Conservation (phyloP, 1,140 invertebrate species). For the Pseudomyrmex pallidus region DNA sequence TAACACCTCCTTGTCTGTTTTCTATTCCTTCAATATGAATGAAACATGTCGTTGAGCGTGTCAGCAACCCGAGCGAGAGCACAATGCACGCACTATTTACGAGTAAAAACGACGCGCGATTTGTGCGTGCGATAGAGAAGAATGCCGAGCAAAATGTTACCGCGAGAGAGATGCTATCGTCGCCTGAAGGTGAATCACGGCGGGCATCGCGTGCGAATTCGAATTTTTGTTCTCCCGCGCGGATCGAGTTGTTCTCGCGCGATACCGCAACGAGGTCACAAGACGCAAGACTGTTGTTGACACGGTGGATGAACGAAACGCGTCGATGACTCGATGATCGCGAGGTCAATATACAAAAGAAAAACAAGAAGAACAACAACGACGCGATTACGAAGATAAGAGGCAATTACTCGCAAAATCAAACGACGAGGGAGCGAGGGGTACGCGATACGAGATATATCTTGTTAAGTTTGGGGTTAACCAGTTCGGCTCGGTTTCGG, state of each 20-base stretch:
- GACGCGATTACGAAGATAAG: slow-evolving; percentile 13
- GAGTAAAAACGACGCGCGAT: background rate
- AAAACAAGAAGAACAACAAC: background rate
- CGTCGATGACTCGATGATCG: background rate
- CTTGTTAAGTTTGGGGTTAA: background rate
- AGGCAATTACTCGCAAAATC: background rate
- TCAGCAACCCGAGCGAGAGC: slow-evolving; percentile 24
- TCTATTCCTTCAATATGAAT: slow-evolving; percentile 47
- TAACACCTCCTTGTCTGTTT: background rate
- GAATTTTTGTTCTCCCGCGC: background rate
- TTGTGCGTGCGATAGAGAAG: background rate
- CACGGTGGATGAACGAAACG: background rate
- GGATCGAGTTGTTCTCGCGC: background rate
- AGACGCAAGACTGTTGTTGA: background rate
- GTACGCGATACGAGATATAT: background rate
- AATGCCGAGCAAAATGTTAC: background rate
- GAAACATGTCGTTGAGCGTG: background rate
- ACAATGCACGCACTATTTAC: slow-evolving; percentile 40
- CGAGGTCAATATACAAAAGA: background rate
- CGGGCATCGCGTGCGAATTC: background rate
- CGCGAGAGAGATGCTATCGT: slow-evolving; percentile 19
- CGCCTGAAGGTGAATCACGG: slow-evolving; percentile 14
- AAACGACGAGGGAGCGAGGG: background rate
- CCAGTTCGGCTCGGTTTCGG: too few species aligned
- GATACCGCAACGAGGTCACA: background rate